Percentiles rank a stretch among this genome's conserved stretches.
These are phyloP conservation scores for Syritta pipiens DNA, from an alignment of 2,888 invertebrate species.

Conservation along the genomic window DNA sequence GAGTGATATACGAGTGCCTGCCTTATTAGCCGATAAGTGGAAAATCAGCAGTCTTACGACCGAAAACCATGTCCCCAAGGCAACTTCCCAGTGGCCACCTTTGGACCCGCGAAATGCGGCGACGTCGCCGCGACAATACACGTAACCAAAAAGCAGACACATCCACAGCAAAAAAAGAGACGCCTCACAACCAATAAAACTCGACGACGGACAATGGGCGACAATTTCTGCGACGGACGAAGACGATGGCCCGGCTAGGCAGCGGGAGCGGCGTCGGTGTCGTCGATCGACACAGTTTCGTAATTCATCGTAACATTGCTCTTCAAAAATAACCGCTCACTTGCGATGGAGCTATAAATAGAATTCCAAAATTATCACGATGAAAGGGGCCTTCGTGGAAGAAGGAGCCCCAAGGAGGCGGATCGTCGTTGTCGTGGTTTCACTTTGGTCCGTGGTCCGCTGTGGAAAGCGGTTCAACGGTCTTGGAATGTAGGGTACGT, in stretches of 20 bases:
- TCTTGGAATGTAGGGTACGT: too few species aligned
- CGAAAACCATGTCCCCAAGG: slow-evolving; percentile 14
- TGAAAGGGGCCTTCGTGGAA: too few species aligned
- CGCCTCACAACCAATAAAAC: too few species aligned
- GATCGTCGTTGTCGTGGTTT: too few species aligned
- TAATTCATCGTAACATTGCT: slow-evolving; percentile 55
- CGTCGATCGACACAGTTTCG: slow-evolving; percentile 57
- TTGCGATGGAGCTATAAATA: slow-evolving; percentile 40
- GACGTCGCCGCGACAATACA: slow-evolving; percentile 13
- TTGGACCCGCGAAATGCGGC: not conserved
- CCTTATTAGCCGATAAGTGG: slow-evolving; percentile 15
- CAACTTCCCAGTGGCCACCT: not conserved
- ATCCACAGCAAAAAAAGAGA: not conserved
- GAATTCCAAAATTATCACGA: slow-evolving; percentile 57
- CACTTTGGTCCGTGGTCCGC: too few species aligned
- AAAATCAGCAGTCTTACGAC: slow-evolving; percentile 24
- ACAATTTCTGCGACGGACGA: not conserved
- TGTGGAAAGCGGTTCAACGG: too few species aligned
- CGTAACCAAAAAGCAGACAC: slow-evolving; percentile 4
- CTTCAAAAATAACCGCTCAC: slow-evolving; percentile 55
- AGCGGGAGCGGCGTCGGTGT: slow-evolving; percentile 1
- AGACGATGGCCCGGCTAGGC: not conserved
- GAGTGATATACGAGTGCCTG: not conserved
- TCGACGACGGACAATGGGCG: not conserved
- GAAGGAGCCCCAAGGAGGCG: too few species aligned